Conservation (phyloP, 2,888 invertebrate species). For the Eremobia ochroleuca region DNA sequence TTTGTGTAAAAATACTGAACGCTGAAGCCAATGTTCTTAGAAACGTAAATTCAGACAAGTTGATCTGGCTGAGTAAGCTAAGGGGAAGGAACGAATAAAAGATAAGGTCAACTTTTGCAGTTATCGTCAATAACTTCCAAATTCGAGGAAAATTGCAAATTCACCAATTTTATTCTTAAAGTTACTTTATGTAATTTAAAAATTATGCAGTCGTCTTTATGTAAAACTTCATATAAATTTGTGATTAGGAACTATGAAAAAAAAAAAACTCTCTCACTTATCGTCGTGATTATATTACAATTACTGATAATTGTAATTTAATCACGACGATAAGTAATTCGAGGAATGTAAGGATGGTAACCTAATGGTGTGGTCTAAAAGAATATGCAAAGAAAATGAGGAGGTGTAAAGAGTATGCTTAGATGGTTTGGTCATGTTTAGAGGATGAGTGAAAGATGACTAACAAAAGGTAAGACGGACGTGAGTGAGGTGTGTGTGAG, state of each 20-base stretch:
- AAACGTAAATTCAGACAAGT: constrained; percentile 11
- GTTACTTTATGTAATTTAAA: neutral
- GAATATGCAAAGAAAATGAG: no score
- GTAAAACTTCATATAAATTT: neutral
- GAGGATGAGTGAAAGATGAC: neutral
- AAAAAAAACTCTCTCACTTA: neutral
- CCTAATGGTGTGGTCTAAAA: neutral
- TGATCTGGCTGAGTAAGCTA: neutral
- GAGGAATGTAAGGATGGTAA: neutral
- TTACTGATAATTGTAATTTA: neutral
- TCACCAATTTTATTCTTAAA: neutral
- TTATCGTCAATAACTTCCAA: constrained; percentile 31
- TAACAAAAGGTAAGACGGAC: neutral
- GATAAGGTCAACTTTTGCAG: constrained; percentile 19
- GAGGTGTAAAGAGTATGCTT: neutral
- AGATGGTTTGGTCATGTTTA: neutral
- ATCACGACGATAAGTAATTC: neutral
- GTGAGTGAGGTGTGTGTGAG: no score
- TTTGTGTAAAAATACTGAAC: neutral
- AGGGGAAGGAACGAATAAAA: constrained; percentile 7
- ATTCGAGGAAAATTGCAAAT: constrained; percentile 5
- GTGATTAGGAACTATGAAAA: neutral
- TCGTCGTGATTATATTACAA: no score
- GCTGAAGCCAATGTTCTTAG: neutral
- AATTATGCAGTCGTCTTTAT: neutral